These are phyloP conservation scores for Esox niger DNA, from an alignment of 2,113 vertebrate genomes.

Conservation along the genomic window DNA sequence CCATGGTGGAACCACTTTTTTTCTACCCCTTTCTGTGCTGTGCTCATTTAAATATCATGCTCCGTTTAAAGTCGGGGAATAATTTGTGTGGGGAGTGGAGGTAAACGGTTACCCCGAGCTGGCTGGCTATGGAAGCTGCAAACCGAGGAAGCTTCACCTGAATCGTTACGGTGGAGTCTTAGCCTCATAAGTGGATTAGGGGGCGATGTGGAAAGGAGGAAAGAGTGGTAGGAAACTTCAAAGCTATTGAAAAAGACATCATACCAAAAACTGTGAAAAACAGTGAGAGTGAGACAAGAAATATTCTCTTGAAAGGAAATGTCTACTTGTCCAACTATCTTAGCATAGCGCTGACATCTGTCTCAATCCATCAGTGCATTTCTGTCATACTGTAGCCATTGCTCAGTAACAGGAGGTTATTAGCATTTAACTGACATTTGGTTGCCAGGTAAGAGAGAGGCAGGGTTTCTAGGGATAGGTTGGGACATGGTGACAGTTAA, in stretches of 20 bases:
- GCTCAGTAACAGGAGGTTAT: not conserved
- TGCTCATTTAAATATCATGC: slow-evolving; percentile 4
- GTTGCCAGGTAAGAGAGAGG: not conserved
- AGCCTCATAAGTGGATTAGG: not conserved
- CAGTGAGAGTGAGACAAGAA: not conserved
- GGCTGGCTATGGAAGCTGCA: not conserved
- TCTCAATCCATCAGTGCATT: not conserved
- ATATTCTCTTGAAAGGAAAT: not conserved
- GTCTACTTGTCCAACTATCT: not conserved
- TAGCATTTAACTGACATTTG: slow-evolving; percentile 3
- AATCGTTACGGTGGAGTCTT: not conserved
- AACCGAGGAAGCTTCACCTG: not conserved
- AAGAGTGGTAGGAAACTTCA: not conserved
- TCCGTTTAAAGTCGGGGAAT: not conserved
- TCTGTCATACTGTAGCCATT: too few relatives aligned
- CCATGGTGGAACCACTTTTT: not conserved
- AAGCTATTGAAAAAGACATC: not conserved
- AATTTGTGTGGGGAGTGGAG: not conserved
- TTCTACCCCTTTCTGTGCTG: not conserved
- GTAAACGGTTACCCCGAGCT: not conserved
- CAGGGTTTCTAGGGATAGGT: not conserved
- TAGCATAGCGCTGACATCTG: not conserved
- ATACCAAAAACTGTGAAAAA: too few relatives aligned
- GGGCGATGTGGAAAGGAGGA: not conserved
- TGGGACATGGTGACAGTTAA: slow-evolving; percentile 1